Evolutionary conservation across 2,797 vertebrate species (phyloP).

Genomic region (Manis javanica): DNA sequence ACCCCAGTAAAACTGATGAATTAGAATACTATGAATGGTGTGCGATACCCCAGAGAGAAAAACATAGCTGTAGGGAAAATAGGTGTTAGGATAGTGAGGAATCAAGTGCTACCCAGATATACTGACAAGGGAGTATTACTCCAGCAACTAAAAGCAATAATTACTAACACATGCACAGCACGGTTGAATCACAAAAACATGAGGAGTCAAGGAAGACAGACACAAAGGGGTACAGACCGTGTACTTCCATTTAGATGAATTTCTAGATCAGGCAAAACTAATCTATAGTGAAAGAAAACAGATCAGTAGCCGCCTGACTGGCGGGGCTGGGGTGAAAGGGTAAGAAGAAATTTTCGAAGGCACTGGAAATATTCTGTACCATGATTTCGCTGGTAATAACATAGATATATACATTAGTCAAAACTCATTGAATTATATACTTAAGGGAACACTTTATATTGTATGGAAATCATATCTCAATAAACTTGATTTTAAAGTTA

Average conservation of each 20-base stretch:
- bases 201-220: background rate
- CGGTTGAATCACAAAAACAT: background rate
- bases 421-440: background rate
- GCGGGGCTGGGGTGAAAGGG: background rate
- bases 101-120: background rate
- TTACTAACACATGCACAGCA: background rate
- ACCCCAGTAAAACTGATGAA: background rate
- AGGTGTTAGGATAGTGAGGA: background rate
- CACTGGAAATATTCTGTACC: background rate
- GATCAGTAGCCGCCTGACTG: background rate
- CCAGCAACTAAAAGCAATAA: background rate
- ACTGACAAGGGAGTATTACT: background rate
- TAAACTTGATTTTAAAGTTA: background rate
- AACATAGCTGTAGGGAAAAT: background rate
- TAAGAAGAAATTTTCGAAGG: background rate
- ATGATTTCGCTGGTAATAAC: background rate
- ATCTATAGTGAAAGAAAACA: background rate
- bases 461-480: background rate
- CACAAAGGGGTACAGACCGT: background rate
- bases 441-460: background rate
- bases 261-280: background rate
- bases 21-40: conserved; percentile 6
- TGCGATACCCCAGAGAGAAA: background rate
- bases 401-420: background rate
- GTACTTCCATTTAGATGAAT: background rate